Evolutionary conservation across 1,140 invertebrate species (phyloP).

Genomic region (Lerema accius): DNA sequence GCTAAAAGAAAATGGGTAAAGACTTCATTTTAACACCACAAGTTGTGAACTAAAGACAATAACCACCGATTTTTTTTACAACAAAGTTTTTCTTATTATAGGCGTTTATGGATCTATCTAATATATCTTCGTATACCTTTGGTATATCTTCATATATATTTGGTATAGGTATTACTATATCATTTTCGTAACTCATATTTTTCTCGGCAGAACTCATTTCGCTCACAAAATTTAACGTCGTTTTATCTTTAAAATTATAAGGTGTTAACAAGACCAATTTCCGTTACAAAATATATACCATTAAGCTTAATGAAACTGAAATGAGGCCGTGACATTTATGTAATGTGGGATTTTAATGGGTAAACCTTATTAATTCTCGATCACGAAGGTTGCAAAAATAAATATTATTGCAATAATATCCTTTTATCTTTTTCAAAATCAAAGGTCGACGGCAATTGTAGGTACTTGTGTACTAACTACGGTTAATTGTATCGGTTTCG

Average conservation of each 20-base stretch:
- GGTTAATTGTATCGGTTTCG: conserved; percentile 20
- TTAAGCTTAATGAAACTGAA: conserved; percentile 21
- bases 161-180: too few species aligned
- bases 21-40: too few species aligned
- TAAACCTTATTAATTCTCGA: conserved; percentile 48
- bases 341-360: conserved; percentile 41
- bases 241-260: conserved; percentile 6
- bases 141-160: too few species aligned
- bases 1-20: too few species aligned
- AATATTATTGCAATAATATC: conserved; percentile 30
- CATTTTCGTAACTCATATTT: background rate
- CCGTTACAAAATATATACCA: conserved; percentile 28
- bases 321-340: conserved; percentile 48
- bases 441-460: conserved; percentile 8
- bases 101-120: too few species aligned
- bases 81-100: too few species aligned
- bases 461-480: background rate
- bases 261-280: conserved; percentile 18
- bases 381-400: conserved; percentile 43
- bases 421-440: conserved; percentile 23
- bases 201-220: background rate
- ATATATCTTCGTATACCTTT: too few species aligned
- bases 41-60: too few species aligned
- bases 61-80: too few species aligned
- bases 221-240: background rate